Conservation (phyloP, 2,797 vertebrate genomes). For the Oceanodroma leucorhoa region DNA sequence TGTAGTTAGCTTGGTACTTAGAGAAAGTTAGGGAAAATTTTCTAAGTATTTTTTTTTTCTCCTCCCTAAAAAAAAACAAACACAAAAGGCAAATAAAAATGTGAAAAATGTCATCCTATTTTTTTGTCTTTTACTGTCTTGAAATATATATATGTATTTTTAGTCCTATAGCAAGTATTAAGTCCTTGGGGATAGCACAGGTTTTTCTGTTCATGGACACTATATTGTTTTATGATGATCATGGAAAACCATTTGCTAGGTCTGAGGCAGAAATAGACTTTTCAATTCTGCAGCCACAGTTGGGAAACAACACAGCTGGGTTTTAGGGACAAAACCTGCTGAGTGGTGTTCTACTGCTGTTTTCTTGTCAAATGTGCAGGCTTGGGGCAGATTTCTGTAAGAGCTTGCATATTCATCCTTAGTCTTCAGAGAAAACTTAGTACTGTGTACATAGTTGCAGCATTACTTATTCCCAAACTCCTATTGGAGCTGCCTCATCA, state of each 20-base stretch:
- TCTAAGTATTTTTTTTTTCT: background rate
- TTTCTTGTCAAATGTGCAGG: background rate
- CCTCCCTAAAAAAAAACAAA: background rate
- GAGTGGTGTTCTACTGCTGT: background rate
- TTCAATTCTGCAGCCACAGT: background rate
- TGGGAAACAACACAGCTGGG: background rate
- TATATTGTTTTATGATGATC: background rate
- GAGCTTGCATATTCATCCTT: background rate
- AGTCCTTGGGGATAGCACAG: background rate
- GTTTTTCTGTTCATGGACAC: background rate
- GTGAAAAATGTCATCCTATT: background rate
- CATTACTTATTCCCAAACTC: background rate
- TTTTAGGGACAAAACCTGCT: background rate
- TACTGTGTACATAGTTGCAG: background rate
- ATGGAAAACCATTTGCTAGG: background rate
- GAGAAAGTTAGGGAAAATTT: too few species aligned
- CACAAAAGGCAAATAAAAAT: background rate
- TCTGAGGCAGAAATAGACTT: background rate
- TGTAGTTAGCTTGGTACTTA: background rate
- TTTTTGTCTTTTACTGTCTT: background rate
- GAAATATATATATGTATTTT: background rate
- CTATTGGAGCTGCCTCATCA: background rate
- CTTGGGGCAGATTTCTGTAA: background rate
- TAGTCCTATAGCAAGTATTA: background rate
- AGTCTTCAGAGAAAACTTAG: background rate